Base-by-base conservation (phyloP, 1,140 invertebrate genomes). In the Acyrthosiphon pisum region DNA sequence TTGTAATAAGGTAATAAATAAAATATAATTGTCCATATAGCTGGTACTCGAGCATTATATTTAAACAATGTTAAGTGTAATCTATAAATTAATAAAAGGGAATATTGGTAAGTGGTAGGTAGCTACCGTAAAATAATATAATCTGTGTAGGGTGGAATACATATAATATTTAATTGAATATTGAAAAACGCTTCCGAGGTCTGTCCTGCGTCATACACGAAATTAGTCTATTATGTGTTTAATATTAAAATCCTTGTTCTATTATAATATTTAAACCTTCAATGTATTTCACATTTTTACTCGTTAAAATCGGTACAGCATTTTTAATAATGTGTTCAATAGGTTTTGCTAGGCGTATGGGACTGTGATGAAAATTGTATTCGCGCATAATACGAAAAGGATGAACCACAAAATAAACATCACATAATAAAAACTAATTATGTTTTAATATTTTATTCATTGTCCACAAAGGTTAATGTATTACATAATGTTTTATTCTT, bases 231-330 rank as follows among this genome's bases (percentile, higher is more conserved):
- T 76, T 76, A 76, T 76, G 60, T 76, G 30, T 76, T 76, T 76
- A 76, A 76, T 76, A 76, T 76, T 76, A 76, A 76, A 76, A 76
- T 76, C 60, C 60, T 76, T 76, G 60, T 76, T 76, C 60, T 76
- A 76, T 76, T 76, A 76, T 76, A 76, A n/a, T 76, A 35, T n/a
- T 14, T 76, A 76, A 76, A 35, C 60, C 60, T 76, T 76, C 60
- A 18, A 18, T 76, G n/a, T 76, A 35, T 76, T 76, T n/a, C 50
- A 53, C 50, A 53, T 53, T 53, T 53, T 53, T 30, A 76, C 60
- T 76, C 60, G 4, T 76, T 76, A 76, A 76, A 76, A n/a, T 8
- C 30, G 1, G 20, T 53, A 76, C n/a, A n/a, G n/a, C 30, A 76
- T 35, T 76, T 76, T 76, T n/a, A 76, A 76, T 76, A 76, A 76